Conservation (phyloP, 2,888 invertebrate genomes). For the Drosophila mayaguana region DNA sequence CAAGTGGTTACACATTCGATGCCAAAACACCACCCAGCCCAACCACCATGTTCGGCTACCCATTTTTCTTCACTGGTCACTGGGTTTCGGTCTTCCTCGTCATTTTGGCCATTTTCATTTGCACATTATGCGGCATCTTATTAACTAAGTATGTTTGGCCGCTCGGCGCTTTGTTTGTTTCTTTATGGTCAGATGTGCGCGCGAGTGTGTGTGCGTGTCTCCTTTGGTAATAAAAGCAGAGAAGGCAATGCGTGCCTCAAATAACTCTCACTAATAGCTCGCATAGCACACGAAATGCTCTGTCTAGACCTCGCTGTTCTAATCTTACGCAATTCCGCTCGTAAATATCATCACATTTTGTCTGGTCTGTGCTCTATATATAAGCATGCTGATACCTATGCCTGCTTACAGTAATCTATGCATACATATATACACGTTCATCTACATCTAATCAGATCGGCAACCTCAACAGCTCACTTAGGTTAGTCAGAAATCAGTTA, state of each 20-base stretch:
- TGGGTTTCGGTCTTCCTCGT: constrained; percentile 8
- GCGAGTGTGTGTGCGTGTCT: constrained; percentile 20
- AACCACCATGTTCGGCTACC: constrained; percentile 48
- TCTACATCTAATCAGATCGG: constrained; percentile 53
- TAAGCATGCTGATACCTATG: constrained; percentile 1
- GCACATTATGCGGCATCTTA: constrained; percentile 79
- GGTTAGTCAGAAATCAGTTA: constrained; percentile 55
- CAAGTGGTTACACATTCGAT: constrained; percentile 76
- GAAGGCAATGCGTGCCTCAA: constrained; percentile 56
- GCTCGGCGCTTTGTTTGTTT: constrained; percentile 61
- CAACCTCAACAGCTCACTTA: constrained; percentile 53
- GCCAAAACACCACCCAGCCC: constrained; percentile 24
- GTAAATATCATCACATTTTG: constrained; percentile 32
- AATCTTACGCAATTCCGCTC: constrained; percentile 50
- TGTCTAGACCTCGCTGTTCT: constrained; percentile 18
- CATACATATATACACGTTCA: too few species aligned
- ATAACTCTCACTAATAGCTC: constrained; percentile 41
- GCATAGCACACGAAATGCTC: constrained; percentile 14
- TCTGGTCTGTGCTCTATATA: constrained; percentile 19
- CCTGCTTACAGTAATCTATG: not conserved
- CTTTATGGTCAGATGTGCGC: constrained; percentile 11
- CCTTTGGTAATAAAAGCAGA: constrained; percentile 51
- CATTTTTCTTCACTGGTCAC: constrained; percentile 58
- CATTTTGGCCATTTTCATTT: constrained; percentile 70
- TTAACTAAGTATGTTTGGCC: constrained; percentile 73